phyloP scores from a whole-genome alignment of 2,113 vertebrate genomes.

The Burhinus oedicnemus region DNA sequence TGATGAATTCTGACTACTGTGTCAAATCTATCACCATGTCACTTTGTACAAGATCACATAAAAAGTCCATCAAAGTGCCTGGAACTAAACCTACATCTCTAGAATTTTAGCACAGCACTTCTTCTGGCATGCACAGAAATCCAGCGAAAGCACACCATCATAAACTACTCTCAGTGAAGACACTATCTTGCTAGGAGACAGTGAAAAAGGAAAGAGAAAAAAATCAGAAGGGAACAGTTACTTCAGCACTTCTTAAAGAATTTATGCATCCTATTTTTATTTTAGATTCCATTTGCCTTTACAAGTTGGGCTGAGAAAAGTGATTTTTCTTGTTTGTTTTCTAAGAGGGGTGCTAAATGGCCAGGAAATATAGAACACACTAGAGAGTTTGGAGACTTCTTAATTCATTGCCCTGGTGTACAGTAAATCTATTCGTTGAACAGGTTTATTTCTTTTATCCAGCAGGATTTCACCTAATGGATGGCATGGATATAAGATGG shows the following conservation, averaged over 20 bases:
- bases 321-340: conserved; percentile 48
- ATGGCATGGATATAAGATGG: conserved; percentile 43
- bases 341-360: conserved; percentile 46
- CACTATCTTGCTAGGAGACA: neutral
- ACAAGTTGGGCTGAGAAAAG: neutral
- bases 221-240: neutral
- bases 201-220: neutral
- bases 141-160: neutral
- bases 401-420: conserved; percentile 49
- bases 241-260: conserved; percentile 30
- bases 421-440: conserved; percentile 64
- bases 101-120: neutral
- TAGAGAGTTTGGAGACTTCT: conserved; percentile 27
- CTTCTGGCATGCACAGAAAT: neutral
- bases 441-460: conserved; percentile 70
- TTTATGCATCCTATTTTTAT: conserved; percentile 10
- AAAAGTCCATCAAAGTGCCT: neutral
- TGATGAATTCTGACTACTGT: neutral
- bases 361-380: conserved; percentile 47
- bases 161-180: neutral
- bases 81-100: neutral
- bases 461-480: conserved; percentile 46
- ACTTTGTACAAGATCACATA: neutral
- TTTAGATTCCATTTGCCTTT: conserved; percentile 37
- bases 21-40: neutral